Evolutionary conservation across 2,113 vertebrate species (phyloP).

Genomic region (Prochilodus magdalenae): DNA sequence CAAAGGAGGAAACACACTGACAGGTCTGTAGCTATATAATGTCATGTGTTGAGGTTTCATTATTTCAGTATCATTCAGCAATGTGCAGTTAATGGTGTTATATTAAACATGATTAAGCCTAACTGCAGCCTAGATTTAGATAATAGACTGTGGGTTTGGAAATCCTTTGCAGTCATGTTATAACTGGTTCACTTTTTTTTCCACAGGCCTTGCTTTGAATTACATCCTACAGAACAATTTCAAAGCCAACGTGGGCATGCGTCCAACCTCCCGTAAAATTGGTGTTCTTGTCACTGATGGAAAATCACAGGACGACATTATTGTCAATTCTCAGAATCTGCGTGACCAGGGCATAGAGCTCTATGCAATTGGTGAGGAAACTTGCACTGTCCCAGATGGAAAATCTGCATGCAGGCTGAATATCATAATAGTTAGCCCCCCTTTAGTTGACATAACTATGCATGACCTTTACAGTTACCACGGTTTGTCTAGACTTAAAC

Average conservation of each 20-base stretch:
- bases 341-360: conserved; percentile 87
- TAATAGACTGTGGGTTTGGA: neutral
- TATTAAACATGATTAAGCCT: neutral
- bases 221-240: conserved; percentile 94
- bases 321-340: conserved; percentile 83
- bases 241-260: conserved; percentile 86
- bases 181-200: neutral
- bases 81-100: neutral
- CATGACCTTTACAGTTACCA: neutral
- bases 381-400: neutral
- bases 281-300: conserved; percentile 96
- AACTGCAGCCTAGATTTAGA: neutral
- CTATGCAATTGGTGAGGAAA: conserved; percentile 89
- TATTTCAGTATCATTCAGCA: neutral
- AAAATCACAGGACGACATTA: conserved; percentile 96
- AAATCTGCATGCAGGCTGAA: neutral
- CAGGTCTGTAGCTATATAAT: conserved; percentile 74
- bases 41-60: neutral
- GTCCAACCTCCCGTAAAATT: conserved; percentile 89
- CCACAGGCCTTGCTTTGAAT: conserved; percentile 91
- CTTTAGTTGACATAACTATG: neutral
- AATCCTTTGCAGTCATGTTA: neutral
- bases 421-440: neutral
- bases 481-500: neutral
- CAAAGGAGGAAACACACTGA: conserved; percentile 98